Percentiles rank a stretch among this genome's conserved stretches.
These are phyloP conservation scores for Aphelocoma coerulescens DNA, from an alignment of 2,113 vertebrate species.

Conservation along the genomic window DNA sequence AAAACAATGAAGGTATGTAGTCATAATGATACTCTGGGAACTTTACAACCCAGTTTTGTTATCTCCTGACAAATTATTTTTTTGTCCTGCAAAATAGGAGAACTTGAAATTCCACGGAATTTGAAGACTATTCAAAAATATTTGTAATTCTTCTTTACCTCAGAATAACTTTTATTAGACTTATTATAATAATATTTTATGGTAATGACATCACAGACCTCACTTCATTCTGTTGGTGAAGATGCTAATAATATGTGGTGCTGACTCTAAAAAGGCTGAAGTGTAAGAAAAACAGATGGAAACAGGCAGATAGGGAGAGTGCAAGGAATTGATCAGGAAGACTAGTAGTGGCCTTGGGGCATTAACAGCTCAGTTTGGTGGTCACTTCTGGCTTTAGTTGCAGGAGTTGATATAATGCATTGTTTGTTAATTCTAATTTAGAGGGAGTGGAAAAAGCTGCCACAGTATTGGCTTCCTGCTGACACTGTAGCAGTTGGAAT, in stretches of 20 bases:
- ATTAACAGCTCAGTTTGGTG: background rate
- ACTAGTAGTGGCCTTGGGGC: background rate
- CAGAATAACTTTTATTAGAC: background rate
- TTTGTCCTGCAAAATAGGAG: background rate
- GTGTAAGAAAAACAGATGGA: background rate
- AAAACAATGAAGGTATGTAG: slow-evolving; percentile 69
- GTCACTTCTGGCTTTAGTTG: background rate
- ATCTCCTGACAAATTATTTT: background rate
- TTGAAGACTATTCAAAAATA: background rate
- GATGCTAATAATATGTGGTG: background rate
- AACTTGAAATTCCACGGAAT: background rate
- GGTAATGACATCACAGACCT: background rate
- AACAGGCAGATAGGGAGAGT: background rate
- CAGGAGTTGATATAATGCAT: background rate
- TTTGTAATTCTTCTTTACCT: background rate
- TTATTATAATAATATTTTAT: background rate
- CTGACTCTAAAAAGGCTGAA: background rate
- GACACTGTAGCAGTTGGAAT: background rate
- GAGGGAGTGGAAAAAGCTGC: background rate
- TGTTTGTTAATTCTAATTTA: background rate
- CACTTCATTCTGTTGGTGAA: background rate
- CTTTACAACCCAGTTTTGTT: background rate
- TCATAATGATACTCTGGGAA: background rate
- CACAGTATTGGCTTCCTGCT: background rate
- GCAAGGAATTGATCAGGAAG: background rate